Base-by-base conservation (phyloP, 1,140 invertebrate genomes). In the Drosophila nebulosa region DNA sequence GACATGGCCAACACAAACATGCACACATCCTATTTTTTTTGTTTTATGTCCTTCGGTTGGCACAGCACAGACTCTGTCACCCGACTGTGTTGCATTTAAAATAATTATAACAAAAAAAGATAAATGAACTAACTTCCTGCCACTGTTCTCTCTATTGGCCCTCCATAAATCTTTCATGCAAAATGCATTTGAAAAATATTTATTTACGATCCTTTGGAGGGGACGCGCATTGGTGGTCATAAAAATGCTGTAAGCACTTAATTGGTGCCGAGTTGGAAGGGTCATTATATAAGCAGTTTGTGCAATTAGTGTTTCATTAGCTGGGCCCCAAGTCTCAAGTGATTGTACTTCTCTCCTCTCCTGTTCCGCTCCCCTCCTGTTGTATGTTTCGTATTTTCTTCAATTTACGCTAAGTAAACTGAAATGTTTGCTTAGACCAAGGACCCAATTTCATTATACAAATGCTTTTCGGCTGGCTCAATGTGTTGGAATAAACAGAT, bases 271-370 rank as follows among this genome's bases (percentile, higher is more conserved):
- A 55, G 72, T 68, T 79, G 64, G 63, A 26, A 36, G 51, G n/a
- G 42, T 52, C 63, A 84, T 84, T 86, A 85, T 56, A 88, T 81
- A 86, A 75, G 61, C 39, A 71, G 81, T 68, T 67, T 66, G 58
- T 53, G 70, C 81, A 86, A 85, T 85, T 85, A 88, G 61, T 78
- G 63, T 71, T 88, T 88, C 64, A 86, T 81, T 81, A 85, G 74
- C 42, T 6, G 32, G 30, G 5, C 32, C 46, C 39, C 30, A 24
- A 4, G 46, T 35, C 30, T 57, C 32, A 24, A 36, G 35, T 16
- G 18, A 16, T 16, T 67, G 30, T 21, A 51, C 52, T 22, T 53
- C 16, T 18, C 7, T 7, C 18, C 27, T 12, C 39, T 46, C 3
- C 3, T 6, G 14, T 5, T 18, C 5, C 9, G 14, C 39, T 7